These are phyloP conservation scores for Galerucella nymphaeae DNA, from an alignment of 2,888 invertebrate species.

Conservation along the genomic window DNA sequence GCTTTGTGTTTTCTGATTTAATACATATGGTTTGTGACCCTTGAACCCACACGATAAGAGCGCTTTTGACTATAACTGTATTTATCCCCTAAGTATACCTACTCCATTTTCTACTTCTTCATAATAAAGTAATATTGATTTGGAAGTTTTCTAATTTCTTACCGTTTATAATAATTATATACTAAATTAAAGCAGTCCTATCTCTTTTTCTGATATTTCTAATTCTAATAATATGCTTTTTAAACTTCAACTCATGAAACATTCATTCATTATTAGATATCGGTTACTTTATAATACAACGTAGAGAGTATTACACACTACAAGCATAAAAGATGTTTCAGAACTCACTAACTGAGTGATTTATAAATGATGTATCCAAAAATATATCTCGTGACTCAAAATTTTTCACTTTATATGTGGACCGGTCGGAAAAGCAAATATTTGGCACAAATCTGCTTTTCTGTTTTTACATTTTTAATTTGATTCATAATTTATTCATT, in stretches of 20 bases:
- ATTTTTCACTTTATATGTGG: slow-evolving; percentile 32
- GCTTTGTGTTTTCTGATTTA: no score
- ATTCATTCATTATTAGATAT: slow-evolving; percentile 12
- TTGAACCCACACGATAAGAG: no score
- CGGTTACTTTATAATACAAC: neutral
- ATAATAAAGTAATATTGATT: no score
- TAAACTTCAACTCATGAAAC: neutral
- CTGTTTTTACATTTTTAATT: slow-evolving; percentile 28
- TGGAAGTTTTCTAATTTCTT: no score
- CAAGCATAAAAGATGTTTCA: slow-evolving; percentile 7
- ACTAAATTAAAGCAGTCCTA: no score
- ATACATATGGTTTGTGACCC: no score
- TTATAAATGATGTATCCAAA: slow-evolving; percentile 23
- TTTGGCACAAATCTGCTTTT: slow-evolving; percentile 25
- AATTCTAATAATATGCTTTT: no score
- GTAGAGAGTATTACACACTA: neutral
- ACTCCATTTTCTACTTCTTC: no score
- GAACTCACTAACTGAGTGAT: neutral
- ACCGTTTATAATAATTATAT: no score
- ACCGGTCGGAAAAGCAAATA: slow-evolving; percentile 20
- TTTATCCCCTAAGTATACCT: no score
- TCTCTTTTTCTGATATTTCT: no score
- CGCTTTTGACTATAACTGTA: no score
- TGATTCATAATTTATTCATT: slow-evolving; percentile 18
- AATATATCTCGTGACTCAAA: slow-evolving; percentile 37